Base-by-base conservation (phyloP, 1,140 invertebrate species). In the Calephelis nemesis region DNA sequence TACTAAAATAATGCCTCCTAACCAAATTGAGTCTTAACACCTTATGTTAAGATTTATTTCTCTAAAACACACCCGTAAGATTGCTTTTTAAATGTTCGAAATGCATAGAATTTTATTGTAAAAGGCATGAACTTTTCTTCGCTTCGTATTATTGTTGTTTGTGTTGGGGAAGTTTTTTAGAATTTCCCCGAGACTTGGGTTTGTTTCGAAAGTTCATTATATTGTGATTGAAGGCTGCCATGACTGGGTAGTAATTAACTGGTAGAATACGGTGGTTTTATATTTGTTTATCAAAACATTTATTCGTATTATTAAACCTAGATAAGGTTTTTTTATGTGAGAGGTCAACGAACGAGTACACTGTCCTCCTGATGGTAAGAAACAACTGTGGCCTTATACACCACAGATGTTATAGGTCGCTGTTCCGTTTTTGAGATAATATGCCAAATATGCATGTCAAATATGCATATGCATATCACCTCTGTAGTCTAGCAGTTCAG, bases 1-100 rank as follows among this genome's bases (percentile, higher is more conserved):
- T 70, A 62, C 73, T 76, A 75, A 79, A 81, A 81, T 79, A 78
- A 54, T 48, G 58, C 70, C 19, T 9, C 12, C 40, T 9, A 30
- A 30, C 47, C 47, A 73, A 73, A 74, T 73, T 76, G 65, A 67
- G 62, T 68, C 70, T 49, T 74, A 71, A 68, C 63, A 7, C 48
- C 12, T 47, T 58, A 19, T 0, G 10, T 50, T 62, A 73, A 47
- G 63, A 66, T 63, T 50, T 39, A 67, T 72, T 68, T 67, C 71
- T 39, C 10, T 40, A 39, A 11, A 5, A 5, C 10, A 15, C 5
- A 63, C 42, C n/a, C 30, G 10, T 15, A 13, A 73, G 66, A 72
- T 69, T 67, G 68, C 71, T 67, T 74, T 73, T 70, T 70, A 67
- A 73, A 65, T 72, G 30, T 62, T 67, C 13, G 42, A 66, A 66